Evolutionary conservation across 2,113 vertebrate species (phyloP), one percentile per base, ranked within the genome.

Genomic region (Lipotes vexillifer): DNA sequence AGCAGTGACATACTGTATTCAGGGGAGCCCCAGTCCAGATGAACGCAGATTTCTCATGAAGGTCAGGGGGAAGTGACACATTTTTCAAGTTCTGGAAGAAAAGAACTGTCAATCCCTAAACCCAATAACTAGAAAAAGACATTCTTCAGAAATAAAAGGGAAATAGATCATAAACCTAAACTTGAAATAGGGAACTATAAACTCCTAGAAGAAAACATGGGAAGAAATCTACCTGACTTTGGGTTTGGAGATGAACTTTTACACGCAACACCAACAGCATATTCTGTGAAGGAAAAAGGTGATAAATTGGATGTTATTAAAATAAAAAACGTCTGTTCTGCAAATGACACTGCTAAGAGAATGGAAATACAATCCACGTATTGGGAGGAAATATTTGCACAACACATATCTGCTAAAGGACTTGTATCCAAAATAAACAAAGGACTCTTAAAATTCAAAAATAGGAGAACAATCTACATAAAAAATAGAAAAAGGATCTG

Each of bases 1-100:
- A 46, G 41, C 25, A 29, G 31, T 1, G n/a, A 4, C 25, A 0
- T 0, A 1, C 0, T 8, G 4, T 13, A 17, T 52, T 36, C 6
- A 6, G 21, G 71, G 63, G 41, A 75, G 31, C 36, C 41, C 55
- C 23, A 10, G 3, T 23, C 25, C 57, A 59, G 49, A 55, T 1
- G 59, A 20, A 55, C 29, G 33, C 36, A 33, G 49, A 11, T 8
- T 31, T 57, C 61, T 52, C 36, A 7, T 13, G 49, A 59, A 13
- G n/a, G 6, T 36, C 3, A 12, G 5, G 27, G 59, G 38, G 14
- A 46, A 20, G 21, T 1, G 14, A 23, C 0, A 21, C 6, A 9
- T 3, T 9, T 59, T 44, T 23, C 49, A 68, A 63, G 11, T 49
- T 87, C 57, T 36, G 8, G 23, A 36, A n/a, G 11, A 46, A 74